Base-by-base conservation (phyloP, 1,140 invertebrate species). In the Aphidius gifuensis region DNA sequence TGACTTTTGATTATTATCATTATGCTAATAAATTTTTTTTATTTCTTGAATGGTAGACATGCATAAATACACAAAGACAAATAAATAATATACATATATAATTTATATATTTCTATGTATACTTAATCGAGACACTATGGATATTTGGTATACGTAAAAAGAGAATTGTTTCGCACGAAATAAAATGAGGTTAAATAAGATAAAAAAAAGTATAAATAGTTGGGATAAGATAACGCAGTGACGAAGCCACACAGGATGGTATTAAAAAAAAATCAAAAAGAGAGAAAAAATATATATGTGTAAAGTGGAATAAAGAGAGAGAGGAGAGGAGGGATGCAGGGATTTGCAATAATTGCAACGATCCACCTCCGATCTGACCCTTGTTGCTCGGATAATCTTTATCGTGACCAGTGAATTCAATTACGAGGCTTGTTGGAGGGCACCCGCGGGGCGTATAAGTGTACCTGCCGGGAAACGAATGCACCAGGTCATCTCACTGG, bases 321-420 rank as follows among this genome's bases (percentile, higher is more conserved):
- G 38, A 46, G 42, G 58, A 39, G 32, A 54, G 51, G 45, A 44
- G 56, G 43, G 40, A 50, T 47, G 9, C 47, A 57, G 45, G 53
- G 51, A 48, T 50, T 53, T 59, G 53, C 44, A 65, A 65, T 65
- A 61, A 61, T 48, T 58, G 47, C 60, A 50, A 53, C 60, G 64
- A 65, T 65, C 60, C 55, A 51, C 60, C 50, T 55, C 60, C 49
- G 56, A 65, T 65, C 64, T 65, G 56, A 65, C 64, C 64, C 64
- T 65, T 65, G 64, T 65, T 61, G 58, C 55, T 51, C n/a, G 55
- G 64, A 65, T 65, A 65, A 65, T 65, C 64, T 65, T 65, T 65
- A 65, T 65, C 64, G 64, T 65, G 64, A 65, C 64, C 64, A 65
- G 64, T 59, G 64, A 65, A 65, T 65, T 65, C 64, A 65, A 65